Evolutionary conservation across 2,113 vertebrate species (phyloP), one percentile per base, ranked within the genome.

Genomic region (Recurvirostra avosetta): DNA sequence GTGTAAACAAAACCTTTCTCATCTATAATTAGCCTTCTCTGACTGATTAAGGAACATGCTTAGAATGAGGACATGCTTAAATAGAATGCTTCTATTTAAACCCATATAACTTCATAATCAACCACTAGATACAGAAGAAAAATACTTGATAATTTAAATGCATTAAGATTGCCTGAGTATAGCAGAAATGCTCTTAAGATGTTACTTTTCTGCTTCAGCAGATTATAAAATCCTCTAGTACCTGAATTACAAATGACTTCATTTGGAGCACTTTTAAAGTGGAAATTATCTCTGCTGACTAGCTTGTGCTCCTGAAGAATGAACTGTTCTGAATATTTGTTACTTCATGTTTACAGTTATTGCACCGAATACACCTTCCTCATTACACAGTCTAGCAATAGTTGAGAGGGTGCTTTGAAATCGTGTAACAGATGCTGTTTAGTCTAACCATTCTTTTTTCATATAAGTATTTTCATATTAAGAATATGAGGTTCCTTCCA

Each of bases 1-100:
- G 90, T 94, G 94, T 97, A 96, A 97, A 97, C 97, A 97, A 93
- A 97, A 95, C 94, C 92, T 97, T 96, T 96, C 94, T 97, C 86
- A 92, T 95, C 96, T 97, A 97, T 97, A 97, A 97, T 97, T 97
- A 97, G 96, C 92, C 84, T 91, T 83, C 88, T 96, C 95, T 86
- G 90, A 90, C 96, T 96, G 96, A 97, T 97, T 97, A 96, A 97
- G 86, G 93, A 94, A 87, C 96, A 95, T 93, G 96, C 63, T 90
- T 94, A 76, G 96, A 97, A 97, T 97, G 68, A 96, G 83, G 92
- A 96, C 90, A 70, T 72, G 77, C 95, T 90, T 94, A 96, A 97
- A 96, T 85, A 94, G 95, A 96, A 95, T 78, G 91, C 80, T 96
- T 80, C 94, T 96, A 94, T 95, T 96, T 95, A 95, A 96, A 85